Evolutionary conservation across 2,113 vertebrate genomes (phyloP).

Genomic region (Rhea pennata): DNA sequence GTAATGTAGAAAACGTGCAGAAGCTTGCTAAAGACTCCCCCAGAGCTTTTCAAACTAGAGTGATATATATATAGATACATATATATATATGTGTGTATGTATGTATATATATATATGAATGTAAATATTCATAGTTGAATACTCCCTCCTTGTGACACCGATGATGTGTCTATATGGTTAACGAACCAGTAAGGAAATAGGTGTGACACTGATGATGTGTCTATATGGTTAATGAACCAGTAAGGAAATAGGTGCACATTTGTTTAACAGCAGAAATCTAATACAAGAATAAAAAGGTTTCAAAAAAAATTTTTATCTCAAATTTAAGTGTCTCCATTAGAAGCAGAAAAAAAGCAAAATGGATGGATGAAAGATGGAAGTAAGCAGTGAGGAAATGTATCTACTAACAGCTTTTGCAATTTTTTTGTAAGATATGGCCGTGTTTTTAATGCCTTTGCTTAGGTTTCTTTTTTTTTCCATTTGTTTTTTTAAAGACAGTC

Average conservation of each 20-base stretch:
- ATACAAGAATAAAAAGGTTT: slow-evolving; percentile 22
- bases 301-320: slow-evolving; percentile 79
- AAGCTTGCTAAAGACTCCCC: background rate
- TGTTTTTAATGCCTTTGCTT: background rate
- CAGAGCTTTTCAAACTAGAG: background rate
- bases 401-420: too few relatives aligned
- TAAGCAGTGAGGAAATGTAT: background rate
- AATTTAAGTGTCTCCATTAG: slow-evolving; percentile 84
- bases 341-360: slow-evolving; percentile 76
- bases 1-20: background rate
- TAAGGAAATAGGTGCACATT: slow-evolving; percentile 3
- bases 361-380: slow-evolving; percentile 77
- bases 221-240: background rate
- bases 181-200: slow-evolving; percentile 3
- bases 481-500: background rate
- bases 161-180: background rate
- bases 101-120: background rate
- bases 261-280: slow-evolving; percentile 4
- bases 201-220: background rate
- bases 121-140: background rate
- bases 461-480: background rate
- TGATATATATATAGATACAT: background rate
- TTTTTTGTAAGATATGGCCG: background rate
- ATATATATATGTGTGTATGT: background rate
- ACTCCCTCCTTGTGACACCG: background rate